Conservation (phyloP, 2,113 vertebrate genomes). For the Myotis davidii region DNA sequence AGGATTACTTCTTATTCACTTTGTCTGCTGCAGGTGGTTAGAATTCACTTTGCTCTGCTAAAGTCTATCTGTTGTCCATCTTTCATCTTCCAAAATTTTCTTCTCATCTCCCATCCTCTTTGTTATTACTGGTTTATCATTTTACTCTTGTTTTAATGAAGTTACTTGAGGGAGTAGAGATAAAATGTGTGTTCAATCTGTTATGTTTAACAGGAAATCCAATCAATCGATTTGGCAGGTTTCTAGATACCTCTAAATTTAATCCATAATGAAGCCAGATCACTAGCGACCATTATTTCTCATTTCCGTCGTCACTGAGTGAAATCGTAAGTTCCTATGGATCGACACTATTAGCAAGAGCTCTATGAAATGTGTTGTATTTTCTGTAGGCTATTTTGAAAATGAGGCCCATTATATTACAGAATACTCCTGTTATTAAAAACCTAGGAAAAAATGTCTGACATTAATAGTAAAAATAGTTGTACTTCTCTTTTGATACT, state of each 20-base stretch:
- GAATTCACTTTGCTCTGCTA: background rate
- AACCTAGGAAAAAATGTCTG: background rate
- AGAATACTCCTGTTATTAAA: conserved; percentile 5
- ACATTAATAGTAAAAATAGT: background rate
- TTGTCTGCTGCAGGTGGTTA: background rate
- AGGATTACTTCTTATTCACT: background rate
- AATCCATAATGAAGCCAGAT: background rate
- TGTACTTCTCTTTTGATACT: background rate
- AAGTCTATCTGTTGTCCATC: background rate
- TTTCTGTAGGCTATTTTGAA: background rate
- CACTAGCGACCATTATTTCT: background rate
- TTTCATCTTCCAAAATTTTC: background rate
- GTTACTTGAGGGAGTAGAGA: background rate
- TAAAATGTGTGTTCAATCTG: background rate
- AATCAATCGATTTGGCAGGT: background rate
- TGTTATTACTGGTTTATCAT: background rate
- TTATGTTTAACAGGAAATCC: background rate
- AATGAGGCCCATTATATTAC: background rate
- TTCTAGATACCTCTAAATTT: conserved; percentile 46
- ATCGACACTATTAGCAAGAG: background rate
- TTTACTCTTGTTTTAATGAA: conserved; percentile 40
- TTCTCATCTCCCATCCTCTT: background rate
- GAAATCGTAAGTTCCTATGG: background rate
- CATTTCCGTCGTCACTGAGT: background rate
- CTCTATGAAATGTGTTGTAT: background rate